phyloP scores from a whole-genome alignment of 2,797 vertebrate species.

The Amniataba percoides region DNA sequence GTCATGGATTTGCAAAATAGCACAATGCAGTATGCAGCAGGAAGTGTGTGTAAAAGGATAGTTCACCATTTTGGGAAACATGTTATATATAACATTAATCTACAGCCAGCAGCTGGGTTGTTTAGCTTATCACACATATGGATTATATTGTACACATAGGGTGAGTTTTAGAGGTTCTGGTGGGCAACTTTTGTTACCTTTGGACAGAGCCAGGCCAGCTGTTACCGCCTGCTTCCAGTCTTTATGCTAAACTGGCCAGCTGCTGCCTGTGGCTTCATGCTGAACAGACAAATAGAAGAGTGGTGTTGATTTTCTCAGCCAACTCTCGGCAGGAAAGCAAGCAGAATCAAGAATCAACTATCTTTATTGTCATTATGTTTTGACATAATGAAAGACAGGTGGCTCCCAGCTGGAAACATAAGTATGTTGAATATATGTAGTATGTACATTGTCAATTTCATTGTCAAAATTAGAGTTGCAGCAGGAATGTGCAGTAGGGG shows the following conservation, averaged over 20 bases:
- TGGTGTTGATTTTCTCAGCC: background rate
- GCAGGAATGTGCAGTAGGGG: no score
- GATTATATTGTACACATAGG: background rate
- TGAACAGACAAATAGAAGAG: background rate
- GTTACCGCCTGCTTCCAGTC: background rate
- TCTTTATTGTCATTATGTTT: no score
- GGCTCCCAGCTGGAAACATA: no score
- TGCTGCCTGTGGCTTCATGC: background rate
- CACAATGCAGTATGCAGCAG: background rate
- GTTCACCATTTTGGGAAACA: background rate
- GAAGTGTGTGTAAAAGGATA: conserved; percentile 2
- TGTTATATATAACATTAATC: background rate
- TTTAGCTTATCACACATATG: background rate
- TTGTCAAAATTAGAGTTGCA: no score
- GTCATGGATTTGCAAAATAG: background rate
- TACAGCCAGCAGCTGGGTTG: background rate
- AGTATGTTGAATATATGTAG: no score
- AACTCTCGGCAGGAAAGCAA: background rate
- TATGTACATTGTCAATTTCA: no score
- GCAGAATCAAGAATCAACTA: no score
- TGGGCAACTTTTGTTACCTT: background rate
- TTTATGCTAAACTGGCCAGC: background rate
- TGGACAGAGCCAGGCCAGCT: background rate
- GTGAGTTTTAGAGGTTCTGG: conserved; percentile 1
- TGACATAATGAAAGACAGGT: no score